Conservation (phyloP, 2,113 vertebrate species). For the Noctilio leporinus region DNA sequence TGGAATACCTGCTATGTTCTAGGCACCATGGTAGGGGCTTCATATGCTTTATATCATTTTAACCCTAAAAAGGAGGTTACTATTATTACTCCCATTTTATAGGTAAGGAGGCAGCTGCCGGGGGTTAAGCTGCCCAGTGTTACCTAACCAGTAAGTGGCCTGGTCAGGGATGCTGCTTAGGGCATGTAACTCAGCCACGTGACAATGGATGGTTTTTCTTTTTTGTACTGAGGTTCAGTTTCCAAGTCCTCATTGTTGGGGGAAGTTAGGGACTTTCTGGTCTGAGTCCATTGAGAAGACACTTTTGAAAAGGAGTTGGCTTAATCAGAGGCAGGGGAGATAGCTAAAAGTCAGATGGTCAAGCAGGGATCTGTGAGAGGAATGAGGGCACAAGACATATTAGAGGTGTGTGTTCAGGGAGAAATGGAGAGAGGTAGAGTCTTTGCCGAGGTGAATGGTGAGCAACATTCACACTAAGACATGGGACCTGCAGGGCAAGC, state of each 20-base stretch:
- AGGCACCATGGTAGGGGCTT: not conserved
- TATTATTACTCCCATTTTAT: not conserved
- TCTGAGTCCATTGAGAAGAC: not conserved
- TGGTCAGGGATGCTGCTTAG: accelerated
- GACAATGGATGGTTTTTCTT: not conserved
- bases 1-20: not conserved
- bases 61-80: not conserved
- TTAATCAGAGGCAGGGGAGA: not conserved
- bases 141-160: not conserved
- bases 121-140: not conserved
- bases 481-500: not conserved
- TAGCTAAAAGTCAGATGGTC: not conserved
- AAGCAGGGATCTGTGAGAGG: not conserved
- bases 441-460: not conserved
- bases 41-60: not conserved
- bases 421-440: not conserved
- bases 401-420: not conserved
- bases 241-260: not conserved
- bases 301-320: not conserved
- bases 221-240: not conserved
- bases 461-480: accelerated
- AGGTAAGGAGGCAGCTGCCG: not conserved
- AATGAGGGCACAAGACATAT: not conserved
- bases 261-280: not conserved
- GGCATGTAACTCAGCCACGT: not conserved